A percentile compares a stretch with the other conserved stretches of the same genome.
Conservation (phyloP, 2,888 invertebrate species). For the Malacosoma neustria region DNA sequence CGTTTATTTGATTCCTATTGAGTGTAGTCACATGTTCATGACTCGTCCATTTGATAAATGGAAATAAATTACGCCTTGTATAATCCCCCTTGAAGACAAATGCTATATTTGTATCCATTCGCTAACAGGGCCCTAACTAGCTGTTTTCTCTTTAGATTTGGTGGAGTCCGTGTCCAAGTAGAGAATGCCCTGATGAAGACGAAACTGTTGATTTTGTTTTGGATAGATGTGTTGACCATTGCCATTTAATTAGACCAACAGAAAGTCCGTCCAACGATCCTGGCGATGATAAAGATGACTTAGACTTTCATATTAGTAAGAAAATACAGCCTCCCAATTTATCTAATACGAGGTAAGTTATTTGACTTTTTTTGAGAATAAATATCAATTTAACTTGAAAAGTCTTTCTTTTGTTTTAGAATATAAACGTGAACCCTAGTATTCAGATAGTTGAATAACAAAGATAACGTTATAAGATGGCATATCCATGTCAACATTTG, state of each 20-base stretch:
- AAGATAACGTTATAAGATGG: conserved; percentile 2
- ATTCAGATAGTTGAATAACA: conserved; percentile 6
- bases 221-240: conserved; percentile 83
- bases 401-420: too few relatives aligned
- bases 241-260: conserved; percentile 68
- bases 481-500: not conserved
- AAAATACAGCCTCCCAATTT: conserved; percentile 55
- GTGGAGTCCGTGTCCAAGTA: conserved; percentile 89
- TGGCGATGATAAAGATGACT: conserved; percentile 62
- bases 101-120: not conserved
- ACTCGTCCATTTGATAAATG: conserved; percentile 15
- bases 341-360: conserved; percentile 46
- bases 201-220: conserved; percentile 83
- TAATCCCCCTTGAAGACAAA: conserved; percentile 13
- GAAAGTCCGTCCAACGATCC: conserved; percentile 52
- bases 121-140: not conserved
- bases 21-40: conserved; percentile 10
- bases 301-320: conserved; percentile 72
- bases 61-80: conserved; percentile 19
- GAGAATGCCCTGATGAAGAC: conserved; percentile 84
- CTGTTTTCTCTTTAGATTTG: conserved; percentile 72
- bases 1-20: conserved; percentile 12
- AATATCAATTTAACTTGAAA: too few relatives aligned
- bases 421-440: too few relatives aligned
- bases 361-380: too few relatives aligned